Percentiles rank a stretch among this genome's conserved stretches.
Evolutionary conservation across 2,797 vertebrate species (phyloP).

Genomic region (Macroramphosus scolopax): DNA sequence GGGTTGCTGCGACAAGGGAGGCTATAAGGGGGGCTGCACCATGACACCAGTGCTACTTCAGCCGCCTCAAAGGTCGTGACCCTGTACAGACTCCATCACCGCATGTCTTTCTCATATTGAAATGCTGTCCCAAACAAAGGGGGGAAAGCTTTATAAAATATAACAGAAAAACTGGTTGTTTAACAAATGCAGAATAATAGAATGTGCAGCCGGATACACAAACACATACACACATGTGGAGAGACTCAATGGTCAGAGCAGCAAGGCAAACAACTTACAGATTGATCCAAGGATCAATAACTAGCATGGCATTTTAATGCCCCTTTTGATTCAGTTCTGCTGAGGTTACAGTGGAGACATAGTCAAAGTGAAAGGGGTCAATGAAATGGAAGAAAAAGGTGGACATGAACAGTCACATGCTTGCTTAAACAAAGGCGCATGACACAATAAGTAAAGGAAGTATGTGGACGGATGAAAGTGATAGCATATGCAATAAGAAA

Average conservation of each 20-base stretch:
- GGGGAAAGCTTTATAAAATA: conserved; percentile 1
- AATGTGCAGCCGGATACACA: not conserved
- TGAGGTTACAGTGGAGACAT: conserved; percentile 24
- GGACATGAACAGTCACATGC: not conserved
- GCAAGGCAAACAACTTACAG: conserved; percentile 18
- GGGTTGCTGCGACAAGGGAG: conserved; percentile 44
- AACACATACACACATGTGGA: not conserved
- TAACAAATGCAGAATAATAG: not conserved
- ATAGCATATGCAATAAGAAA: conserved; percentile 28
- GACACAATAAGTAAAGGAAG: conserved; percentile 4
- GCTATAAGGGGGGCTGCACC: conserved; percentile 22
- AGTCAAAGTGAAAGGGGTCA: conserved; percentile 24
- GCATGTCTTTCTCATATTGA: conserved; percentile 27
- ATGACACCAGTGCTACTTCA: conserved; percentile 46
- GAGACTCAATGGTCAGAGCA: not conserved
- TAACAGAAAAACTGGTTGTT: not conserved
- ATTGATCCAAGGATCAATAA: conserved; percentile 49
- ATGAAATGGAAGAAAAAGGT: conserved; percentile 7
- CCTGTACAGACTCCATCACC: conserved; percentile 32
- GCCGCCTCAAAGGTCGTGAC: conserved; percentile 53
- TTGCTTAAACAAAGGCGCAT: not conserved
- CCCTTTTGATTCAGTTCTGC: conserved; percentile 25
- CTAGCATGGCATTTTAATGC: conserved; percentile 30
- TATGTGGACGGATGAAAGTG: conserved; percentile 20
- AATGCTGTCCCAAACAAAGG: conserved; percentile 8